Base-by-base conservation (phyloP, 64 coral and sea anemone genomes). In the Montipora sp. region DNA sequence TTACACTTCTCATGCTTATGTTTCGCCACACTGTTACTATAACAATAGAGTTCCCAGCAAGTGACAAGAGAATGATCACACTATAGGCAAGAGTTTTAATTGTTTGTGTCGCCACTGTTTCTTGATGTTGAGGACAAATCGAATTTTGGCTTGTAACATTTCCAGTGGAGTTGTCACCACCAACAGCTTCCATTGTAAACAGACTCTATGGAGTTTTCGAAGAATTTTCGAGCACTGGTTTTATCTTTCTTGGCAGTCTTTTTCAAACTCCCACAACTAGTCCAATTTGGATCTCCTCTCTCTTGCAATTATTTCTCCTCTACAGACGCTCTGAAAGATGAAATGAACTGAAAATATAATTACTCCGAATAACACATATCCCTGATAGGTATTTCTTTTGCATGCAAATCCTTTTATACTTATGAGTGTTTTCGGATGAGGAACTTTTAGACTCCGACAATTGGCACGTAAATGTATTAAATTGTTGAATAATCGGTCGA, bases 31-130 rank as follows among this genome's bases (percentile, higher is more conserved):
- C 95, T 49, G 93, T 96, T 45, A 94, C 73, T 8, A 96, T 90
- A 20, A 96, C 95, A 9, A 96, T 88, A 43, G 92, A 78, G 70
- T 96, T 96, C 50, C 95, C 95, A 72, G 90, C 77, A 67, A 96
- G 81, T 11, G 95, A 96, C 43, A 85, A 70, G n/a, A 74, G 20
- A 55, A 96, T 96, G 53, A 96, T 96, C 3, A 91, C 3, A 5
- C 51, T 69, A 59, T 96, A 96, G 18, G 88, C 92, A 2, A 69
- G 51, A 15, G 95, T 96, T 84, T 96, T 96, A 2, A 74, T 19
- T 46, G 87, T 9, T 48, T 96, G 91, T 3, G 93, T 78, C 0
- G 22, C 48, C 12, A 79, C 47, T 53, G 93, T 90, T 83, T 90
- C 93, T 4, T 81, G 88, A 3, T 36, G 27, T 3, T 78, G 16